Evolutionary conservation across 2,888 invertebrate genomes (phyloP).

Genomic region (Geophilus truncorum): DNA sequence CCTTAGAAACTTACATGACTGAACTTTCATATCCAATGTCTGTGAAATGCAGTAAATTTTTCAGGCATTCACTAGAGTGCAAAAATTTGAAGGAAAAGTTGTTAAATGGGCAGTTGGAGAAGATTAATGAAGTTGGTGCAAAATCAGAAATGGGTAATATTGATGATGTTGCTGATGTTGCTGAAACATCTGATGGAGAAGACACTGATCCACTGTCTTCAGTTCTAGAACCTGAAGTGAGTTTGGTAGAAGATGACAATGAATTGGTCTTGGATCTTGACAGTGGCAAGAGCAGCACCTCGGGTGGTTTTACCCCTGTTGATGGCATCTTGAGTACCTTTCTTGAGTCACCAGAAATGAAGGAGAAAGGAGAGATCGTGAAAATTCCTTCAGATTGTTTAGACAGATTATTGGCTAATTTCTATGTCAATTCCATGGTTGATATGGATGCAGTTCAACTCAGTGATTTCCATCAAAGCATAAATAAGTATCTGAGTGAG

Average conservation of each 20-base stretch:
- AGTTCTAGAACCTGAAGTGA: constrained; percentile 14
- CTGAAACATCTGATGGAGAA: neutral
- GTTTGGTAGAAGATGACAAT: constrained; percentile 28
- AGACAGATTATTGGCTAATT: neutral
- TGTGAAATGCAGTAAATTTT: neutral
- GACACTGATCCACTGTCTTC: neutral
- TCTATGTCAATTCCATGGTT: neutral
- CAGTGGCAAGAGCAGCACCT: neutral
- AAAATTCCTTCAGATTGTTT: neutral
- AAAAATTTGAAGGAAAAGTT: neutral
- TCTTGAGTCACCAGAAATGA: neutral
- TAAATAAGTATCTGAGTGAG: constrained; percentile 4
- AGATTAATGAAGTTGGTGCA: neutral
- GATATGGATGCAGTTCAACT: neutral
- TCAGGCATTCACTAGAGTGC: too few species aligned
- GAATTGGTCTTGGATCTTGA: neutral
- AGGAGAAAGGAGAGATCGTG: neutral
- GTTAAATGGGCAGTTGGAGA: neutral
- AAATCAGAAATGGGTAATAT: neutral
- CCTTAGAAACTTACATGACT: too few species aligned
- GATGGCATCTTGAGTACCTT: neutral
- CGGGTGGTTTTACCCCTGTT: too few species aligned
- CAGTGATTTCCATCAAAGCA: neutral
- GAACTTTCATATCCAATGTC: too few species aligned
- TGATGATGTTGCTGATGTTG: neutral